Evolutionary conservation across 2,888 invertebrate genomes (phyloP).

Genomic region (Lasioglossum oenotherae): DNA sequence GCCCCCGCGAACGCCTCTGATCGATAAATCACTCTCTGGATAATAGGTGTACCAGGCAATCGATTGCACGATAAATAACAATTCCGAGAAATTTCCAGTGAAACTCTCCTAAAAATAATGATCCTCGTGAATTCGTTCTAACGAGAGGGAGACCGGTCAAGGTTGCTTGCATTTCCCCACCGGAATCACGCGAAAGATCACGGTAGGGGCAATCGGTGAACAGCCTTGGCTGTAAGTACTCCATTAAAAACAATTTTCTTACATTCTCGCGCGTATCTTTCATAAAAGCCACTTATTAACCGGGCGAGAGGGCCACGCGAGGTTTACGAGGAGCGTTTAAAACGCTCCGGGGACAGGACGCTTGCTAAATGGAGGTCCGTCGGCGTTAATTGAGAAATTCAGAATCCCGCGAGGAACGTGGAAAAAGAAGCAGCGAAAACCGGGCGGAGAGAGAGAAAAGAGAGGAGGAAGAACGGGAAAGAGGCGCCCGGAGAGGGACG

Average conservation of each 20-base stretch:
- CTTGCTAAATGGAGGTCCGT: constrained; percentile 51
- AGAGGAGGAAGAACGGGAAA: neutral
- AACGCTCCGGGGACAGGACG: constrained; percentile 42
- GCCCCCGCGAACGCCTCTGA: neutral
- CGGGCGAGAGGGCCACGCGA: neutral
- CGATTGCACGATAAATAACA: neutral
- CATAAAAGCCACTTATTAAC: constrained; percentile 37
- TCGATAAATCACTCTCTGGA: neutral
- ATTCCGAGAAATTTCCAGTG: neutral
- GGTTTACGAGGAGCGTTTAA: constrained; percentile 25
- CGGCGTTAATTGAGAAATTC: constrained; percentile 72
- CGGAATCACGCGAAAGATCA: neutral
- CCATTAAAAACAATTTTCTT: constrained; percentile 19
- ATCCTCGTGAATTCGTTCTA: neutral
- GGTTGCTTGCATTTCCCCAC: neutral
- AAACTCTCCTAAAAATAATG: neutral
- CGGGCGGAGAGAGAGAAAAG: too few species aligned
- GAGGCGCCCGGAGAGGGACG: neutral
- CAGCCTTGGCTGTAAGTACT: constrained; percentile 6
- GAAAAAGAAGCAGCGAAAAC: neutral
- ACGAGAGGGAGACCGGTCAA: neutral
- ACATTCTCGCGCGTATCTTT: constrained; percentile 28
- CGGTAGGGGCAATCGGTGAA: neutral
- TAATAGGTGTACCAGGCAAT: neutral
- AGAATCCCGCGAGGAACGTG: constrained; percentile 47